Evolutionary conservation across 2,888 invertebrate species (phyloP).

Genomic region (Lepidocyrtoides sp.): DNA sequence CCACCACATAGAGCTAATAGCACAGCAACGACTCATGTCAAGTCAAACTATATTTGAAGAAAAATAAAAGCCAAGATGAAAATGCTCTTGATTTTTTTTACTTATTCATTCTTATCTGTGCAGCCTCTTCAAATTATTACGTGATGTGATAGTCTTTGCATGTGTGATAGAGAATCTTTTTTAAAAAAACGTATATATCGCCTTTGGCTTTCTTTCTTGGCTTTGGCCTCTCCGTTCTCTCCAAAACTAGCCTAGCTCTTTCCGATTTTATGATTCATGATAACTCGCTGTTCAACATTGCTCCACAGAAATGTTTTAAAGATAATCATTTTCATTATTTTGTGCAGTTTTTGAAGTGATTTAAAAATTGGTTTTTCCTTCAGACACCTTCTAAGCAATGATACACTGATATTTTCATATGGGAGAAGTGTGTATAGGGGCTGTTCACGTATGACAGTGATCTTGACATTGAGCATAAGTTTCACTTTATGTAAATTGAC

Average conservation of each 20-base stretch:
- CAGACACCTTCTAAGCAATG: not conserved
- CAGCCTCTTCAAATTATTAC: not conserved
- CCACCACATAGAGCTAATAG: conserved; percentile 2
- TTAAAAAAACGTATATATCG: not conserved
- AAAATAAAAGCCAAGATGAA: not conserved
- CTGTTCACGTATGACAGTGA: no score
- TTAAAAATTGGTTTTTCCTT: not conserved
- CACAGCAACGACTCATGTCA: conserved; percentile 45
- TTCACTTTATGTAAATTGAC: no score
- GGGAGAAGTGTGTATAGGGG: no score
- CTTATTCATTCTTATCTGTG: not conserved
- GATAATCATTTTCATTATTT: no score
- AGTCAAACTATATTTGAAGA: conserved; percentile 26
- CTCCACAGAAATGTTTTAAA: no score
- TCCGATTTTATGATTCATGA: not conserved
- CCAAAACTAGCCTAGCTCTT: not conserved
- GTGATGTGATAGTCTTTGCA: conserved; percentile 30
- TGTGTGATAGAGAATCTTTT: conserved; percentile 25
- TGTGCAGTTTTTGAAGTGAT: not conserved
- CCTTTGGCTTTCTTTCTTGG: conserved; percentile 54
- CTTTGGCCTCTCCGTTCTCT: not conserved
- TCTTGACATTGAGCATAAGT: no score
- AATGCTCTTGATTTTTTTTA: conserved; percentile 37
- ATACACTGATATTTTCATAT: not conserved
- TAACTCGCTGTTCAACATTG: not conserved